Conservation (phyloP, 2,113 vertebrate genomes). For the Tor tambroides region DNA sequence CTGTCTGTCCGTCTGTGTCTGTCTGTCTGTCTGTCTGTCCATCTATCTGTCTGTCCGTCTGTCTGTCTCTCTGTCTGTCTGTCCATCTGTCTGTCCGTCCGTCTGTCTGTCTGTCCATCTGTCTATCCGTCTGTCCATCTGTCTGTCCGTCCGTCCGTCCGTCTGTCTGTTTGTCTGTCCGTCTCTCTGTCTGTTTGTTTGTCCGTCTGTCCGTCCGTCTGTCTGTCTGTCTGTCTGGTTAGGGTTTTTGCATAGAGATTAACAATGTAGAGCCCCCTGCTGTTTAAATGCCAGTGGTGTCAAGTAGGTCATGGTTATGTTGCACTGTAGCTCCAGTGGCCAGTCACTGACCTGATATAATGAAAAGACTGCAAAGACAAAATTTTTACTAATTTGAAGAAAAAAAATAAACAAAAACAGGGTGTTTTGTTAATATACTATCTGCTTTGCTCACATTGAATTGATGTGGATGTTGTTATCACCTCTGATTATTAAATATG, state of each 20-base stretch:
- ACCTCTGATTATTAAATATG: background rate
- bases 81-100: too few species aligned
- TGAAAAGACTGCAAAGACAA: background rate
- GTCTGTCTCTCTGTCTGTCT: too few species aligned
- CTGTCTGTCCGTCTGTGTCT: too few species aligned
- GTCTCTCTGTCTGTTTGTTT: background rate
- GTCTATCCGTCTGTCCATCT: background rate
- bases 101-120: too few species aligned
- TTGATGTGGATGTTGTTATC: background rate
- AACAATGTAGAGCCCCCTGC: background rate
- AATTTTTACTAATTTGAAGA: background rate
- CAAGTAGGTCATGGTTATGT: background rate
- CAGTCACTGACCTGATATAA: background rate
- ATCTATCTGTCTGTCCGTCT: too few species aligned
- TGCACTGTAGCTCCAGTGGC: background rate
- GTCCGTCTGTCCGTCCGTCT: background rate
- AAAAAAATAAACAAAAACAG: background rate
- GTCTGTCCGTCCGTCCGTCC: accelerated
- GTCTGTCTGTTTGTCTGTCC: background rate
- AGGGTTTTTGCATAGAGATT: background rate
- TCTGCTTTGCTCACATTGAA: background rate
- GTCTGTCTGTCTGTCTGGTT: background rate
- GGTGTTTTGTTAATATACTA: background rate
- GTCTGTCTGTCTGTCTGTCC: too few species aligned
- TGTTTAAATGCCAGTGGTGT: slow-evolving; percentile 3